Evolutionary conservation across 2,113 vertebrate species (phyloP), one percentile per base, ranked within the genome.

Genomic region (Taurulus bubalis): DNA sequence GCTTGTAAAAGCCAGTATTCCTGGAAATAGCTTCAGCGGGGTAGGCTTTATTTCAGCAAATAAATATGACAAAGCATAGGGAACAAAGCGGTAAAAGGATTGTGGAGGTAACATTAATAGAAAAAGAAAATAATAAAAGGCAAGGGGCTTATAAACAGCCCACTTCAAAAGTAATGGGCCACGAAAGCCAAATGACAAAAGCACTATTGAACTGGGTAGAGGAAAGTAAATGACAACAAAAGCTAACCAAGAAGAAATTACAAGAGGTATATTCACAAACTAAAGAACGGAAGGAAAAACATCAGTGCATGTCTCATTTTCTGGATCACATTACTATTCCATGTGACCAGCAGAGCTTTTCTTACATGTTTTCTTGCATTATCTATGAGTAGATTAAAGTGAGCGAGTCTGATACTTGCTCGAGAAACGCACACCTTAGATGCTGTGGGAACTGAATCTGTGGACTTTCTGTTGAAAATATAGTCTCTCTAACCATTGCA

Each of bases 91-190:
- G 67, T 62, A 70, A 79, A 74, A 64, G 80, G 68, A 78, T 78
- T 80, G 49, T 30, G 11, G 66, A 42, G 79, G 80, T 70, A 69
- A 69, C 80, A 55, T 84, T 81, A 73, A 79, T 73, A 58, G 70
- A 80, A 69, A 75, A 82, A 6, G 42, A 79, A 80, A 87, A 86
- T 83, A 79, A 60, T 79, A 86, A 89, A 91, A 85, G n/a, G 45
- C 28, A 84, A 84, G 51, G 28, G 70, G 68, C 79, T 75, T 79
- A 83, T 91, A 77, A 90, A 65, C 69, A 77, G 80, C 80, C 78
- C 49, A 62, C 49, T 70, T 84, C 40, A 84, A 77, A 81, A 75
- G 60, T 81, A 84, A 83, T 80, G 59, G 75, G 71, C 38, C 38
- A 71, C 82, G 84, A 66, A 80, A 75, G 49, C 40, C 51, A 88